Evolutionary conservation across 2,113 vertebrate genomes (phyloP).

Genomic region (Apistogramma diplotaenia): DNA sequence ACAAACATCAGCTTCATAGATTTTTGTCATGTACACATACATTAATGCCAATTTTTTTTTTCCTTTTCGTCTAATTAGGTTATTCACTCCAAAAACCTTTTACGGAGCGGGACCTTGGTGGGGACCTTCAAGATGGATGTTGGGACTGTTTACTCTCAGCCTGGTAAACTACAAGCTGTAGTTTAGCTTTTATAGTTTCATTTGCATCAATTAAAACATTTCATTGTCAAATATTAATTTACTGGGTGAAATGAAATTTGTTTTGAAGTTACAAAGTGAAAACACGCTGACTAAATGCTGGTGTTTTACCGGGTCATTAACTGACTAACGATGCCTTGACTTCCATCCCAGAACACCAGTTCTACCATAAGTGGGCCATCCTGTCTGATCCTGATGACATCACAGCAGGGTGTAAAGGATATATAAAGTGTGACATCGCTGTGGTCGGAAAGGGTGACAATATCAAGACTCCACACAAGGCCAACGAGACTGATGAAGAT

Average conservation of each 20-base stretch:
- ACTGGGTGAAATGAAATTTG: not conserved
- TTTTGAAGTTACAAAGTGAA: not conserved
- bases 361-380: slow-evolving; percentile 96
- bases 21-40: not conserved
- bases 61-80: slow-evolving; percentile 75
- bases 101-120: slow-evolving; percentile 93
- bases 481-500: slow-evolving; percentile 91
- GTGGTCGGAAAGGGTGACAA: slow-evolving; percentile 96
- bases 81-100: slow-evolving; percentile 97
- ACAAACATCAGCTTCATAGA: not conserved
- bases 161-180: slow-evolving; percentile 75
- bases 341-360: slow-evolving; percentile 87
- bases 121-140: slow-evolving; percentile 97
- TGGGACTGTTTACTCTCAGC: slow-evolving; percentile 90
- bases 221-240: not conserved
- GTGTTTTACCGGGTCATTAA: not conserved
- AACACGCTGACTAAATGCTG: not conserved
- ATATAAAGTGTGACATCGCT: slow-evolving; percentile 91
- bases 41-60: not conserved
- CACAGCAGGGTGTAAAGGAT: slow-evolving; percentile 90
- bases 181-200: not conserved
- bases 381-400: slow-evolving; percentile 94
- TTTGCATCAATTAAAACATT: not conserved
- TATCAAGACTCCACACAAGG: slow-evolving; percentile 95
- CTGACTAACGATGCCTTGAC: not conserved